These are phyloP conservation scores for Sminthopsis crassicaudata DNA, from an alignment of 2,113 vertebrate species.

Conservation along the genomic window DNA sequence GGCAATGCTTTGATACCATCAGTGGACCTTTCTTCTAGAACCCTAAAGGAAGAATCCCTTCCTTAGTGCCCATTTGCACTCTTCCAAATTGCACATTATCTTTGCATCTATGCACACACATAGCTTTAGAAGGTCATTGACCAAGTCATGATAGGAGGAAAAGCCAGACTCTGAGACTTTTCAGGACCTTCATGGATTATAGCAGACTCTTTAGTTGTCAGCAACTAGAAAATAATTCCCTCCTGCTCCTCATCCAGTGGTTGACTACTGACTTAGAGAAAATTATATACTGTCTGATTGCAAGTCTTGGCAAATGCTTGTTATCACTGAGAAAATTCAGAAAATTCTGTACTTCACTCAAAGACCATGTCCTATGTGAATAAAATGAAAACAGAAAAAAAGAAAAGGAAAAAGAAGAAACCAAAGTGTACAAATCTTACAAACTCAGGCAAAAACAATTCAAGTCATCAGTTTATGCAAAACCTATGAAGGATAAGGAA, in stretches of 20 bases:
- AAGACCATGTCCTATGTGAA: not conserved
- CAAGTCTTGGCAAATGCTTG: not conserved
- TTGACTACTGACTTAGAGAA: not conserved
- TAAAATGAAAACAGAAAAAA: not conserved
- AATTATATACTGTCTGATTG: fast-evolving
- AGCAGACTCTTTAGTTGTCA: not conserved
- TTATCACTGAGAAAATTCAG: not conserved
- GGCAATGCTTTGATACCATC: not conserved
- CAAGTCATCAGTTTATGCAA: not conserved
- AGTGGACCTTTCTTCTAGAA: not conserved
- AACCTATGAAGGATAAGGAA: too few relatives aligned
- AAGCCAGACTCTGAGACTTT: not conserved
- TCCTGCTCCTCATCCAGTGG: fast-evolving
- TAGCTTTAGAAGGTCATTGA: not conserved
- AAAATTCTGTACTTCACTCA: not conserved
- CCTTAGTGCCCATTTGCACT: not conserved
- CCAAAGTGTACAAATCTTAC: not conserved
- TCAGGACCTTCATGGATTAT: not conserved
- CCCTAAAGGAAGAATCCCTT: too few relatives aligned
- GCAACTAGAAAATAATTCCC: not conserved
- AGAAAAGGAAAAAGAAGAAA: not conserved
- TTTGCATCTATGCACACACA: not conserved
- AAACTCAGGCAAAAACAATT: not conserved
- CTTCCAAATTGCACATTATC: not conserved
- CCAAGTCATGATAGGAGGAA: not conserved